These are phyloP conservation scores for Poecilobothrus nobilitatus DNA, from an alignment of 2,888 invertebrate genomes.

Conservation along the genomic window DNA sequence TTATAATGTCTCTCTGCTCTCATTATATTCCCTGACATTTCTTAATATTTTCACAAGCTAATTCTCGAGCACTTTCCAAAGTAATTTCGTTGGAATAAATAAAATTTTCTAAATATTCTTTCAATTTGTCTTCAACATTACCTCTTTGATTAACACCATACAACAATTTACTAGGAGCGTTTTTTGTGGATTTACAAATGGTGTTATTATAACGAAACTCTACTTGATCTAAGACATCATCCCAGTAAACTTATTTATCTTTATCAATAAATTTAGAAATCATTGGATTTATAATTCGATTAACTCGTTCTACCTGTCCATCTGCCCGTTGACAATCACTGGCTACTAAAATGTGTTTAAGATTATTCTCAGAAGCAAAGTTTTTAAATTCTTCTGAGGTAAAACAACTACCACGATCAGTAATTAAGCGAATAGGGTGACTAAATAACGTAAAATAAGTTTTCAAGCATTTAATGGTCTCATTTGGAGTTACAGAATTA, in stretches of 20 bases:
- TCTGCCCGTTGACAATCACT: background rate
- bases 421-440: background rate
- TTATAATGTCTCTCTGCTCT: too few species aligned
- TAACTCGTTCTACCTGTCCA: background rate
- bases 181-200: too few species aligned
- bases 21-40: too few species aligned
- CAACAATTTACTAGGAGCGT: too few species aligned
- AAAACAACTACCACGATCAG: constrained; percentile 2
- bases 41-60: too few species aligned
- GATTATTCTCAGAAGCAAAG: background rate
- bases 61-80: too few species aligned
- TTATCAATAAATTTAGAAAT: background rate
- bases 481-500: background rate
- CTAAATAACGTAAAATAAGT: background rate
- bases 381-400: background rate
- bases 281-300: background rate
- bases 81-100: constrained; percentile 10
- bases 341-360: background rate
- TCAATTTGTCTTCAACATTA: background rate
- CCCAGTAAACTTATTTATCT: background rate
- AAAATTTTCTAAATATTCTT: constrained; percentile 15
- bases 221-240: background rate
- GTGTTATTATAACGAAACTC: too few species aligned
- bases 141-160: too few species aligned
- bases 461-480: background rate